Evolutionary conservation across 2,113 vertebrate species (phyloP), one percentile per base, ranked within the genome.

Genomic region (Silurus asotus): DNA sequence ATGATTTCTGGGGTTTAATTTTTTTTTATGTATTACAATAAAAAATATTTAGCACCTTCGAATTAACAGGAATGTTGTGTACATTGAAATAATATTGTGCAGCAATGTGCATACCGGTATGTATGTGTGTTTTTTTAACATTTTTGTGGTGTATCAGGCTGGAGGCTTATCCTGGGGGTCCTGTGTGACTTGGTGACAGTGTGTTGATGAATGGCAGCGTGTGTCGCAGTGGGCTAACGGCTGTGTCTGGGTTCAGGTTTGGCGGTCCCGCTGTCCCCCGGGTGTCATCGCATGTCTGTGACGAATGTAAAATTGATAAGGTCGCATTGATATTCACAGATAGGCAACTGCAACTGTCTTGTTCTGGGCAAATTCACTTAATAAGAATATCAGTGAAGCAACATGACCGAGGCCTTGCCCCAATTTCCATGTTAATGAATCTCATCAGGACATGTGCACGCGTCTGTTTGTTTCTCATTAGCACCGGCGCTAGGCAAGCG

Each of bases 371-470:
- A 93, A 94, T 94, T 92, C 90, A 93, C 94, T 94, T 94, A 94
- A 93, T 94, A 94, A 94, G 89, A 89, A 91, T 90, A 93, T 92
- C 88, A 91, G 92, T 90, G 92, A 91, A 92, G 90, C 78, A 28
- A 77, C 6, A 88, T 88, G 92, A 93, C 94, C 88, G 78, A 91
- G 88, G 88, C 90, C 86, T 87, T 58, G 84, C 89, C 88, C 61
- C 91, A 92, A 93, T 95, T 95, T 93, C 90, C 94, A 94, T 94
- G 93, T 93, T 94, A 94, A 95, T 94, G 92, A 85, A 88, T 89
- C 25, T 86, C 84, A 85, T 72, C 69, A 85, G 89, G 89, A 87
- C 45, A 90, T 75, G 81, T 90, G 91, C 88, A 61, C 59, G 87
- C 92, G 91, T 92, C 93, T 93, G 89, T 90, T 49, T 90, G 81